These are phyloP conservation scores for Melanogrammus aeglefinus DNA, from an alignment of 2,797 vertebrate genomes.

Conservation along the genomic window DNA sequence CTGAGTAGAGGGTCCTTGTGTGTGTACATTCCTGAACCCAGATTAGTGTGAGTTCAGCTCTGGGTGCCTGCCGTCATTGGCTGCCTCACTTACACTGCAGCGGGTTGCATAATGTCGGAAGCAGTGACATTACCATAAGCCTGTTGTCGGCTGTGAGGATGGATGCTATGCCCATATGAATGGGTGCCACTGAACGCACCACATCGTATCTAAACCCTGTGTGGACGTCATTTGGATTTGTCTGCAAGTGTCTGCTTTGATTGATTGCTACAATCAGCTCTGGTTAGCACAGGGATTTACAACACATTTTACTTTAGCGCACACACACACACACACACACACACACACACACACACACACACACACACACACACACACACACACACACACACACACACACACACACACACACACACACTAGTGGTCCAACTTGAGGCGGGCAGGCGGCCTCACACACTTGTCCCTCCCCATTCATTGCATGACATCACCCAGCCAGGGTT, in stretches of 20 bases:
- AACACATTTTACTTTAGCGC: background rate
- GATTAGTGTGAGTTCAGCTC: background rate
- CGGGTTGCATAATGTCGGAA: background rate
- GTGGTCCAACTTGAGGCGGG: background rate
- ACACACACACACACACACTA: slow-evolving; percentile 1
- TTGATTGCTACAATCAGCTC: background rate
- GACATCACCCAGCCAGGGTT: slow-evolving; percentile 21
- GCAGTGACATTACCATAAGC: background rate
- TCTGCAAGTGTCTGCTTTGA: background rate
- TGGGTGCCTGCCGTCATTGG: background rate
- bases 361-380: slow-evolving; percentile 3
- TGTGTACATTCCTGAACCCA: no score
- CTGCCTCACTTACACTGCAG: background rate
- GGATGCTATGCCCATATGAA: background rate
- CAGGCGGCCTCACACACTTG: slow-evolving; percentile 2
- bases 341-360: slow-evolving; percentile 11
- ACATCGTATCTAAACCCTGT: background rate
- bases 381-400: slow-evolving; percentile 1
- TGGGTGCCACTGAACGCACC: background rate
- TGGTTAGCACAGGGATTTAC: no score
- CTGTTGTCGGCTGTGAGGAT: background rate
- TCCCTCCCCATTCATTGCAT: slow-evolving; percentile 9
- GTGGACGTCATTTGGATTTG: no score
- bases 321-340: background rate
- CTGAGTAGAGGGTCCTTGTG: background rate